Conservation (phyloP, 2,888 invertebrate species). For the Drosophila peninsularis region DNA sequence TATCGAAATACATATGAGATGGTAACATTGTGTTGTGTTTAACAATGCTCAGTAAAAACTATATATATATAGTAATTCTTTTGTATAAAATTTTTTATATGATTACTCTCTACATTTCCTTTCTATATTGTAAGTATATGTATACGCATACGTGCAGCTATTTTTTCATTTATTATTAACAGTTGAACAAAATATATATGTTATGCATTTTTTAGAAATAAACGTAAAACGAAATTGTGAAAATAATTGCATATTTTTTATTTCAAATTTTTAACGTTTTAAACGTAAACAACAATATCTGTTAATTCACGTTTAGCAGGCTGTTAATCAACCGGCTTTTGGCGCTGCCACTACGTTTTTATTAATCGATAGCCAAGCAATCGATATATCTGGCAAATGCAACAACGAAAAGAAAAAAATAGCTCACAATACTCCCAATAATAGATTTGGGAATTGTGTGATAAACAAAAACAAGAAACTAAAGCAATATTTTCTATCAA, state of each 20-base stretch:
- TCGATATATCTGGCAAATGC: slow-evolving; percentile 47
- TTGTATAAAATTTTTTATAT: slow-evolving; percentile 72
- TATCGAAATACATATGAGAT: slow-evolving; percentile 59
- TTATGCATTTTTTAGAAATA: slow-evolving; percentile 73
- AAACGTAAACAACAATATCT: background rate
- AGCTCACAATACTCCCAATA: slow-evolving; percentile 56
- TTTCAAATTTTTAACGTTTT: background rate
- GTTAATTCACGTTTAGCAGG: background rate
- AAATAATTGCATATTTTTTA: background rate
- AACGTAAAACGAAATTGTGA: slow-evolving; percentile 51
- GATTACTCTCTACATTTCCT: slow-evolving; percentile 55
- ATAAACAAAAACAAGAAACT: slow-evolving; percentile 63
- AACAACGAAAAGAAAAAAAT: slow-evolving; percentile 55
- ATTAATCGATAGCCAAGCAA: slow-evolving; percentile 14
- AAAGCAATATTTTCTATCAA: slow-evolving; percentile 41
- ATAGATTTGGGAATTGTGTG: slow-evolving; percentile 54
- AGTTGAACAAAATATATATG: slow-evolving; percentile 66
- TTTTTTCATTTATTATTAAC: slow-evolving; percentile 67
- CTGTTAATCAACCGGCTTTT: slow-evolving; percentile 16
- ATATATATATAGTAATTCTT: slow-evolving; percentile 61
- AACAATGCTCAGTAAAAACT: slow-evolving; percentile 69
- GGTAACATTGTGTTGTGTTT: slow-evolving; percentile 59
- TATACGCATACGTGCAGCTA: slow-evolving; percentile 48
- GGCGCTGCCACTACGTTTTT: slow-evolving; percentile 21
- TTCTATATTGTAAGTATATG: slow-evolving; percentile 57